phyloP scores from a whole-genome alignment of 2,888 invertebrate genomes.

The Hyles lineata region DNA sequence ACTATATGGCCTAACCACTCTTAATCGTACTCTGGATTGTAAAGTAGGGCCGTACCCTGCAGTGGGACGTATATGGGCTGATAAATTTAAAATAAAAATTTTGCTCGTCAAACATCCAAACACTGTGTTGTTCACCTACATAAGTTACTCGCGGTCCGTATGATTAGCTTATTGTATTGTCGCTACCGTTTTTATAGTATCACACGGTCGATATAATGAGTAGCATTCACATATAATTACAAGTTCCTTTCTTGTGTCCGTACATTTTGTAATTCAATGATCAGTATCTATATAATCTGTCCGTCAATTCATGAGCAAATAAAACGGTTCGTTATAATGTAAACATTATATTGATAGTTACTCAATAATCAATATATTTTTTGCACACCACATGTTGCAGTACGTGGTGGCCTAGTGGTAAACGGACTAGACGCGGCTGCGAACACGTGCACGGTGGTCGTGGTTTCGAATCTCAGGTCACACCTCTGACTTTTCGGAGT shows the following conservation, averaged over 20 bases:
- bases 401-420: too few species aligned
- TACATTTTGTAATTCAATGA: conserved; percentile 52
- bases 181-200: conserved; percentile 75
- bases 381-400: too few species aligned
- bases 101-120: conserved; percentile 23
- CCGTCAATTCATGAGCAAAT: conserved; percentile 31
- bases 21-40: too few species aligned
- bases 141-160: conserved; percentile 59
- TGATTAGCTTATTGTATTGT: conserved; percentile 77
- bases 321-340: conserved; percentile 1
- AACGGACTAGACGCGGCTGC: too few species aligned
- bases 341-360: neutral
- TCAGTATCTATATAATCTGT: conserved; percentile 49
- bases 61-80: too few species aligned
- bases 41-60: too few species aligned
- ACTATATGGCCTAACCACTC: too few species aligned
- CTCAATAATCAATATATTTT: too few species aligned
- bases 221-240: conserved; percentile 68
- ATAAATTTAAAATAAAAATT: neutral
- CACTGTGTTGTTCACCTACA: conserved; percentile 58
- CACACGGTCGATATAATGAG: conserved; percentile 73
- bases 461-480: too few species aligned
- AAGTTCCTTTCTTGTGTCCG: conserved; percentile 51
- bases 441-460: too few species aligned
- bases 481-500: too few species aligned